phyloP scores from a whole-genome alignment of 1,140 invertebrate genomes.

The Tenebrio molitor region DNA sequence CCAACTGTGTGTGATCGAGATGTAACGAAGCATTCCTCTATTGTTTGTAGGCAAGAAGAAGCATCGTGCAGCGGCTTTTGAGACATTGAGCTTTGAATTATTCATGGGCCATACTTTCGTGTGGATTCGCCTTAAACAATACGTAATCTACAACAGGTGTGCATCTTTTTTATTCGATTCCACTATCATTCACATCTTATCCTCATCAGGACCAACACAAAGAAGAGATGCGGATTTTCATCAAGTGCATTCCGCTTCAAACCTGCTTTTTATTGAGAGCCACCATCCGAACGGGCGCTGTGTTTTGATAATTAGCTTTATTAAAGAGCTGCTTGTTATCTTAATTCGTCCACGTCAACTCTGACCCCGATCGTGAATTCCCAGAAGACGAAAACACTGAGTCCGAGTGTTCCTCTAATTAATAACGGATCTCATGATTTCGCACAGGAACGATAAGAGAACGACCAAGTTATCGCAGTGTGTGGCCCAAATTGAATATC shows the following conservation, averaged over 20 bases:
- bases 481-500: background rate
- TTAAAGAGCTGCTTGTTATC: slow-evolving; percentile 40
- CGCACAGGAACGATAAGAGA: background rate
- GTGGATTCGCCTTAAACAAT: slow-evolving; percentile 34
- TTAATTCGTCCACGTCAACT: slow-evolving; percentile 31
- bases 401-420: slow-evolving; percentile 27
- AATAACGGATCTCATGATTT: slow-evolving; percentile 19
- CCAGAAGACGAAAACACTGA: slow-evolving; percentile 28
- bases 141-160: slow-evolving; percentile 39
- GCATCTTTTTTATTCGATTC: slow-evolving; percentile 25
- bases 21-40: slow-evolving; percentile 36
- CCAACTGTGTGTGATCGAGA: slow-evolving; percentile 38
- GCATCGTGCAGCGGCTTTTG: slow-evolving; percentile 32
- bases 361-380: slow-evolving; percentile 26
- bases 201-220: too few relatives aligned
- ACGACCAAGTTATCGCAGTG: background rate
- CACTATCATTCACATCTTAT: slow-evolving; percentile 21
- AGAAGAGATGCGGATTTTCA: slow-evolving; percentile 25
- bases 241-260: background rate
- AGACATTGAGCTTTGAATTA: slow-evolving; percentile 31
- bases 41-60: slow-evolving; percentile 38
- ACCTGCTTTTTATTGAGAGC: background rate
- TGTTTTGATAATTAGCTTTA: slow-evolving; percentile 31
- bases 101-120: slow-evolving; percentile 30
- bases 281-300: slow-evolving; percentile 4